These are phyloP conservation scores for Agrilus mali DNA, from an alignment of 2,888 invertebrate species.

Conservation along the genomic window DNA sequence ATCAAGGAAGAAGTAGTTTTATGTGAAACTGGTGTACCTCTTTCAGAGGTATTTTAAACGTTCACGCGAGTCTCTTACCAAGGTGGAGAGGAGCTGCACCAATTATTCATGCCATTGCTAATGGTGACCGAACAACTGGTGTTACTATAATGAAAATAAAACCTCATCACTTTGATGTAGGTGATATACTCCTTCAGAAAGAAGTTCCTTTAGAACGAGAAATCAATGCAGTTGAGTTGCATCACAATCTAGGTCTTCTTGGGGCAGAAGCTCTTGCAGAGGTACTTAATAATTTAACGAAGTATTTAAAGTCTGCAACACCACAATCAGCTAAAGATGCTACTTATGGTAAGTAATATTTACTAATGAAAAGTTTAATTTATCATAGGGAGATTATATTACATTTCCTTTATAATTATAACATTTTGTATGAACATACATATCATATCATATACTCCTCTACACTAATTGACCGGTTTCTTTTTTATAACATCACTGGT, in stretches of 20 bases:
- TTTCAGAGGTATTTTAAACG: constrained; percentile 80
- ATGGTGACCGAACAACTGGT: constrained; percentile 71
- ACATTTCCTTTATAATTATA: too few relatives aligned
- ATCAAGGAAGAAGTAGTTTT: not conserved
- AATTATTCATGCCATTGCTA: constrained; percentile 70
- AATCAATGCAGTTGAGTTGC: constrained; percentile 52
- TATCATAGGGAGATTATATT: too few relatives aligned
- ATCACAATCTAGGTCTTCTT: constrained; percentile 47
- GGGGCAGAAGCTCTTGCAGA: constrained; percentile 57
- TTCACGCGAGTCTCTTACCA: constrained; percentile 86
- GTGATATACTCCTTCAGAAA: constrained; percentile 52
- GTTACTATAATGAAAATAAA: constrained; percentile 79
- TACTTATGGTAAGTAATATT: constrained; percentile 54
- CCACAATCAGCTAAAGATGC: constrained; percentile 49
- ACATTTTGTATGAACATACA: too few relatives aligned
- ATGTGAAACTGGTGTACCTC: constrained; percentile 11
- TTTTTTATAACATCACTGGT: too few relatives aligned
- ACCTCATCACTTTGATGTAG: constrained; percentile 71
- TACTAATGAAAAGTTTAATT: too few relatives aligned
- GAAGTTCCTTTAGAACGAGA: constrained; percentile 41
- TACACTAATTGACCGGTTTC: too few relatives aligned
- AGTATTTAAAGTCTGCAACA: constrained; percentile 41
- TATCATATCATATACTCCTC: too few relatives aligned
- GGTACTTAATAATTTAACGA: constrained; percentile 46
- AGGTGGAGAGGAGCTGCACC: constrained; percentile 91